A percentile compares a stretch with the other conserved stretches of the same genome.
Conservation (phyloP, 2,113 vertebrate genomes). For the Labeo rohita region DNA sequence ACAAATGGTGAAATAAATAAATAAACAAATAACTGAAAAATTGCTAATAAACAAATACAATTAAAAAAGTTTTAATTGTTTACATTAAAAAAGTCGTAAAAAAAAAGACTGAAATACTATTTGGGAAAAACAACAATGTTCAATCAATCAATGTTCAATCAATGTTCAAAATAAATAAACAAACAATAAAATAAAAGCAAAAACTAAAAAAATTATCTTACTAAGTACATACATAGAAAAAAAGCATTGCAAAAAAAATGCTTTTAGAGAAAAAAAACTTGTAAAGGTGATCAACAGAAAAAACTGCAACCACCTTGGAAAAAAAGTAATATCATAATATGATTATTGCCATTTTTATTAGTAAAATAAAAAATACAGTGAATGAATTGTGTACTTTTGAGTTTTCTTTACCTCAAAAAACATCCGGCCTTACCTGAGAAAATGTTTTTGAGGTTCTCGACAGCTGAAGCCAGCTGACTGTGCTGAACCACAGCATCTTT, state of each 20-base stretch:
- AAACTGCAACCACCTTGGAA: neutral
- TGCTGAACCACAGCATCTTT: conserved; percentile 97
- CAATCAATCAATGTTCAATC: neutral
- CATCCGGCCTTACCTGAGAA: conserved; percentile 84
- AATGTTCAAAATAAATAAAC: too few species aligned
- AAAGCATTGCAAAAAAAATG: neutral
- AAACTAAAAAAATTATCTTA: too few species aligned
- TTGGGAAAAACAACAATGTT: neutral
- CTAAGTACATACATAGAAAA: neutral
- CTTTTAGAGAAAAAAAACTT: neutral
- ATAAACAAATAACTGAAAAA: too few species aligned
- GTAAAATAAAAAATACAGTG: neutral
- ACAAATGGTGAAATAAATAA: neutral
- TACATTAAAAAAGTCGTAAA: neutral
- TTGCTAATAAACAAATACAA: too few species aligned
- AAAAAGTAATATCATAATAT: neutral
- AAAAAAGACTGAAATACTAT: neutral
- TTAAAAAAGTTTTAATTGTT: too few species aligned
- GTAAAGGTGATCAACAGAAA: neutral
- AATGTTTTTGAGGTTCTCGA: conserved; percentile 99
- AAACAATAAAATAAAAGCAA: too few species aligned
- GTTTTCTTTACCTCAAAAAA: neutral
- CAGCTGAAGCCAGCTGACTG: conserved; percentile 94
- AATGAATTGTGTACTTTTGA: neutral
- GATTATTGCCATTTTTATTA: neutral